Conservation (phyloP, 2,113 vertebrate genomes). For the Nannobrachium achirus region DNA sequence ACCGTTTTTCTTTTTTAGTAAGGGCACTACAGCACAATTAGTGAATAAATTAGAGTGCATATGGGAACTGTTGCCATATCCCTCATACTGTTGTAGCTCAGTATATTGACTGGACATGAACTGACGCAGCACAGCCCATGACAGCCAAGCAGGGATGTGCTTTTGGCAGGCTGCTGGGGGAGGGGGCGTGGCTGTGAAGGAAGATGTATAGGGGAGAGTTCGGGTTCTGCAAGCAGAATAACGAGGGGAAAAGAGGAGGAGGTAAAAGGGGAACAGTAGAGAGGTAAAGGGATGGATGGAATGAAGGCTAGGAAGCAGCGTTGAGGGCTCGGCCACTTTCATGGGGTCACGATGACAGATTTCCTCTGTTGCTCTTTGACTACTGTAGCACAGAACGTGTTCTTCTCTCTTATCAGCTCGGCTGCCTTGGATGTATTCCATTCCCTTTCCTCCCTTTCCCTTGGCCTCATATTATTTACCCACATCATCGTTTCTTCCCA, state of each 20-base stretch:
- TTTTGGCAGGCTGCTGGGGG: not conserved
- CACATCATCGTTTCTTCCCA: not conserved
- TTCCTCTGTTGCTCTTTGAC: constrained; percentile 32
- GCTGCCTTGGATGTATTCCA: not conserved
- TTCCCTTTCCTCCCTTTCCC: not conserved
- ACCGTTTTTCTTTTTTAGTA: too few relatives aligned
- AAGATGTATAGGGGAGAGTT: constrained; percentile 9
- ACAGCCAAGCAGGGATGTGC: too few relatives aligned
- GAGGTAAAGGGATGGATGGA: constrained; percentile 10
- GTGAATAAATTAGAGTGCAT: too few relatives aligned
- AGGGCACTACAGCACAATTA: too few relatives aligned
- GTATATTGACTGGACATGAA: too few relatives aligned
- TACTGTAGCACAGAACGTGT: constrained; percentile 25
- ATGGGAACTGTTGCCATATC: too few relatives aligned
- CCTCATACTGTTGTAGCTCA: too few relatives aligned
- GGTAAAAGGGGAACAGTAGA: constrained; percentile 5
- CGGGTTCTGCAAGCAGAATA: not conserved
- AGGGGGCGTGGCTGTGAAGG: not conserved
- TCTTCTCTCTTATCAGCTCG: constrained; percentile 5
- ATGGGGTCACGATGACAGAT: constrained; percentile 30
- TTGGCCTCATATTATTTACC: not conserved
- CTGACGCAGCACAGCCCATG: too few relatives aligned
- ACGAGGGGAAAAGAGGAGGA: constrained; percentile 6
- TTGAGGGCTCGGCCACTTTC: not conserved
- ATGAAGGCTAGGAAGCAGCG: not conserved